phyloP scores from a whole-genome alignment of 2,113 vertebrate genomes.

The Chitala chitala region DNA sequence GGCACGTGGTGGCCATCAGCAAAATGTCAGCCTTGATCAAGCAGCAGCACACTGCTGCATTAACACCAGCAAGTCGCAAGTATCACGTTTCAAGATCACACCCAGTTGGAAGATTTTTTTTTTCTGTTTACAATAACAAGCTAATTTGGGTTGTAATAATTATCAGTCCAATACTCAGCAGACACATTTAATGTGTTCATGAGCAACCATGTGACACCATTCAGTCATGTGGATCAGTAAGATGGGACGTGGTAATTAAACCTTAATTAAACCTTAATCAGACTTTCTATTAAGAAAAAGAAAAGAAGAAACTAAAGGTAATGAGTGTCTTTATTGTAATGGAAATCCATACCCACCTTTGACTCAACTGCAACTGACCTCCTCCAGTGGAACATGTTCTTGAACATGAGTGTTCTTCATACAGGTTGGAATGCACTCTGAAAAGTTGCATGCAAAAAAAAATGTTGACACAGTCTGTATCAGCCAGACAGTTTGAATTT shows the following conservation, averaged over 20 bases:
- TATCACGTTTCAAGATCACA: neutral
- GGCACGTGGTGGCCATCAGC: neutral
- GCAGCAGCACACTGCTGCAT: too few relatives aligned
- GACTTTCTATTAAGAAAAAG: neutral
- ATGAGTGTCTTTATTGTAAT: conserved; percentile 3
- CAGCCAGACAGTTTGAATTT: conserved; percentile 39
- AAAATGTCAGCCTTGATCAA: neutral
- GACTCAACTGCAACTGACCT: neutral
- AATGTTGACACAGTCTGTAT: conserved; percentile 21
- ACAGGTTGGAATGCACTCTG: neutral
- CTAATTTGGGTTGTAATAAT: neutral
- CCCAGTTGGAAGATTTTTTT: neutral
- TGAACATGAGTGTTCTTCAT: neutral
- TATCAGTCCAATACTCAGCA: neutral
- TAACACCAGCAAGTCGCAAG: neutral
- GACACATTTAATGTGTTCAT: neutral
- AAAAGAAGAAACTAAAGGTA: too few relatives aligned
- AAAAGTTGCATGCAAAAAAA: neutral
- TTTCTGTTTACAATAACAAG: neutral
- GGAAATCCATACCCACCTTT: neutral
- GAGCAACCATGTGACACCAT: neutral
- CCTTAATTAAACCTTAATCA: neutral
- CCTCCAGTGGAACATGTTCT: neutral
- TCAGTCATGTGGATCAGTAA: neutral
- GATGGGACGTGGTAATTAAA: neutral